These are phyloP conservation scores for Mus spretus DNA, from an alignment of 2,797 vertebrate genomes.

Conservation along the genomic window DNA sequence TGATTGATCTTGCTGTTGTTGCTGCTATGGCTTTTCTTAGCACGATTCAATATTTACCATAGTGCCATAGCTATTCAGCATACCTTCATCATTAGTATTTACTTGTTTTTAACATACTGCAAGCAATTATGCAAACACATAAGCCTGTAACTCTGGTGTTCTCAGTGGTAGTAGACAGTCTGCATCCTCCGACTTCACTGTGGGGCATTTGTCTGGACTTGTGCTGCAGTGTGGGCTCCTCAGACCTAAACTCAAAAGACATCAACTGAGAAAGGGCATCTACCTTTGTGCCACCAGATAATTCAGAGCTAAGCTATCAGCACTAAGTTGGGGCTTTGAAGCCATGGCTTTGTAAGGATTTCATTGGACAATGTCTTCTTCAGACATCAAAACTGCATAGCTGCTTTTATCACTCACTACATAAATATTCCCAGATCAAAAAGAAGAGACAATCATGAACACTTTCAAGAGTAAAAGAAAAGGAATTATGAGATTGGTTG, in stretches of 20 bases:
- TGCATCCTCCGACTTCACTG: conserved; percentile 2
- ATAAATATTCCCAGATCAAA: conserved; percentile 52
- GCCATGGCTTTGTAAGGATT: conserved; percentile 34
- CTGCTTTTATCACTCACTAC: conserved; percentile 62
- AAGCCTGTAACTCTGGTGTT: background rate
- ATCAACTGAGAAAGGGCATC: conserved; percentile 32
- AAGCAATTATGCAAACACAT: background rate
- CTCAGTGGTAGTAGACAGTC: background rate
- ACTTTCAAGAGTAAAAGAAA: conserved; percentile 64
- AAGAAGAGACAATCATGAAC: conserved; percentile 54
- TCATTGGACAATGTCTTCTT: conserved; percentile 54
- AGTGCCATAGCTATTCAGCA: conserved; percentile 25
- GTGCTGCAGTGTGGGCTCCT: background rate
- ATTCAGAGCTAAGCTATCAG: conserved; percentile 46
- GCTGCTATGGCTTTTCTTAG: conserved; percentile 9
- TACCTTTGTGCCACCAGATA: background rate
- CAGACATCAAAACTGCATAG: conserved; percentile 41
- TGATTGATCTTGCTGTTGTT: background rate
- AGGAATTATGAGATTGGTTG: conserved; percentile 54
- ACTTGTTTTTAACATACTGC: conserved; percentile 39
- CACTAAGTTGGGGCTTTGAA: conserved; percentile 14
- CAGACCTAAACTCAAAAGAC: conserved; percentile 36
- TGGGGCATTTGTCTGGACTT: background rate
- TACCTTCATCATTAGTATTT: background rate
- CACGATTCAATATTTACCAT: conserved; percentile 25